Base-by-base conservation (phyloP, 2,888 invertebrate genomes). In the Tenodera sinensis region DNA sequence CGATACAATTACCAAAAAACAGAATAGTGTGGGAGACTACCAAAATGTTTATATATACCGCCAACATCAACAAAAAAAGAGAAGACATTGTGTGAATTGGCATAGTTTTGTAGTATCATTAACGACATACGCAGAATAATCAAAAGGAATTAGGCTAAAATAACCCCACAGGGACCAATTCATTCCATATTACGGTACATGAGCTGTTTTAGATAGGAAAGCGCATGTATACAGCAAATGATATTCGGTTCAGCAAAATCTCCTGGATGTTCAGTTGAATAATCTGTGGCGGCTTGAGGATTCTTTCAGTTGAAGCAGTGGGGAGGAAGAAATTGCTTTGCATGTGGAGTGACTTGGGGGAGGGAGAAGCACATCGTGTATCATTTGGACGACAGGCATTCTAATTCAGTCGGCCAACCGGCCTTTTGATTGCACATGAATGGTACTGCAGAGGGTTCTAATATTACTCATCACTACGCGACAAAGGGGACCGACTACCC, bases 341-440 rank as follows among this genome's bases (percentile, higher is more conserved):
- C 54, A 20, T 71, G 54, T 71, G 54, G 25, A 54, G 54, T 54
- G 54, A 54, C 54, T 54, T 14, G 12, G 7, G 14, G 54, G 54
- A 71, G 54, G 54, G 54, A 71, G 54, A 71, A 14, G 20, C 15
- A 71, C 15, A 54, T 71, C 54, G 25, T 71, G 54, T 71, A 25
- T 71, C 54, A 71, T 71, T 71, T 71, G 54, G 54, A 71, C 54
- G 84, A 34, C 42, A 12, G 28, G 30, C 71, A 28, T 81, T 86
- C 86, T 81, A 86, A 86, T 86, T 86, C 86, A 28, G 28, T 42
- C 54, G 28, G 71, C 28, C 71, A 28, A 20, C 20, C 28, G 25
- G 54, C 54, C 54, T 71, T 27, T 71, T 86, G 86, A 86, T 86
- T 86, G 86, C 86, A 86, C 28, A 86, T 86, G 86, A 86, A 86